These are phyloP conservation scores for Archips xylosteana DNA, from an alignment of 2,888 invertebrate genomes.

Conservation along the genomic window DNA sequence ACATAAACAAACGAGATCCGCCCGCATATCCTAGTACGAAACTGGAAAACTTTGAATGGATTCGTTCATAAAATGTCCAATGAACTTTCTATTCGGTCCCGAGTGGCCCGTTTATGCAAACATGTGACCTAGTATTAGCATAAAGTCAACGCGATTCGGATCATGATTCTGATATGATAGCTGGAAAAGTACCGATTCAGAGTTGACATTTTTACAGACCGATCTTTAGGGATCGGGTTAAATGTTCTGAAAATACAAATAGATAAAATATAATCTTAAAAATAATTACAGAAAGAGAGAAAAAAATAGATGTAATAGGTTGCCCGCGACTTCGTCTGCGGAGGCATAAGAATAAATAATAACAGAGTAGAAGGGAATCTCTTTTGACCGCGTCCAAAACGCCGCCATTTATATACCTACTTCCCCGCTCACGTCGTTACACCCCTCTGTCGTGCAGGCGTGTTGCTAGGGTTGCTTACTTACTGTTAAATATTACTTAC, in stretches of 20 bases:
- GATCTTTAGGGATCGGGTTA: background rate
- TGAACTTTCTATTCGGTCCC: constrained; percentile 6
- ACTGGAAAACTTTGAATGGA: constrained; percentile 17
- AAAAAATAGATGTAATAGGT: no score
- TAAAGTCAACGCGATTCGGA: constrained; percentile 11
- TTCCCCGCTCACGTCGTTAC: no score
- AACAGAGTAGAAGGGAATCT: no score
- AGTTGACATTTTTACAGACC: background rate
- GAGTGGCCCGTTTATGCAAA: constrained; percentile 13
- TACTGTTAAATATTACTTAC: no score
- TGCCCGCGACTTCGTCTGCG: no score
- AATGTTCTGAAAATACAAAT: background rate
- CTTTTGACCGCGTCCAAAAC: no score
- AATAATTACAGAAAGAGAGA: no score
- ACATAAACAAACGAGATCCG: background rate
- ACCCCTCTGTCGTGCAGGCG: no score
- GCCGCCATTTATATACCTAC: no score
- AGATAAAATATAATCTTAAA: no score
- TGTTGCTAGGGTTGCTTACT: no score
- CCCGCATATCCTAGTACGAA: background rate
- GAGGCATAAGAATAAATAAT: no score
- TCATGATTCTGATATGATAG: constrained; percentile 9
- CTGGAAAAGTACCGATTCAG: background rate
- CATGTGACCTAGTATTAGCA: constrained; percentile 1
- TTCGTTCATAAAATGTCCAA: constrained; percentile 10